Evolutionary conservation across 1,140 invertebrate species (phyloP).

Genomic region (Latrodectus geometricus): DNA sequence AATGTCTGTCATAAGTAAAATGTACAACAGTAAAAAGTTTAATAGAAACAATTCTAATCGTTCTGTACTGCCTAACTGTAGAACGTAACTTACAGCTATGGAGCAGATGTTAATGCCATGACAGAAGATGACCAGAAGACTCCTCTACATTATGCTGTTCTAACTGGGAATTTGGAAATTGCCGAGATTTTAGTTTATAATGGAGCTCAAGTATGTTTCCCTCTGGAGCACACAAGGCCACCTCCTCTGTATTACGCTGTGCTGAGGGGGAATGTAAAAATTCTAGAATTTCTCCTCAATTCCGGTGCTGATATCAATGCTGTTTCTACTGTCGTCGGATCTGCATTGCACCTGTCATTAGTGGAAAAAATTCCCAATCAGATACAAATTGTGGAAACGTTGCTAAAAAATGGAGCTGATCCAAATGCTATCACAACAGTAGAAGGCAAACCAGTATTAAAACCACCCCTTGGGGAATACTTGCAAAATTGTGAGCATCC

Average conservation of each 20-base stretch:
- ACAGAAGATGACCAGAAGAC: constrained; percentile 84
- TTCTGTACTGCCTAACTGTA: too few relatives aligned
- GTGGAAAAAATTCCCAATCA: constrained; percentile 75
- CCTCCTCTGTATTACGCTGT: constrained; percentile 87
- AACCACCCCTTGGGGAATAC: constrained; percentile 85
- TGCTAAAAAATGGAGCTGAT: constrained; percentile 81
- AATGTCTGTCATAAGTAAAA: too few relatives aligned
- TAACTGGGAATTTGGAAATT: constrained; percentile 81
- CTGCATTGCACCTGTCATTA: constrained; percentile 86
- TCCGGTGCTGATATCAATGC: constrained; percentile 84
- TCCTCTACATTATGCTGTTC: constrained; percentile 86
- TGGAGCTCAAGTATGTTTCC: constrained; percentile 79
- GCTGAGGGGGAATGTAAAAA: constrained; percentile 79
- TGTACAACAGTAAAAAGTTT: too few relatives aligned
- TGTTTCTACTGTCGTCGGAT: constrained; percentile 85
- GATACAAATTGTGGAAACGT: constrained; percentile 73
- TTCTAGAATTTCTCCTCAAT: constrained; percentile 73
- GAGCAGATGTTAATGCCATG: constrained; percentile 85
- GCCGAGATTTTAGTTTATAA: constrained; percentile 85
- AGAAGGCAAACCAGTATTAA: constrained; percentile 67
- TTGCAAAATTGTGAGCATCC: constrained; percentile 81
- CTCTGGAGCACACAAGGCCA: constrained; percentile 80
- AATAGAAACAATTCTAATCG: too few relatives aligned
- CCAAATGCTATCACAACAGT: constrained; percentile 80
- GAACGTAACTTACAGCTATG: constrained; percentile 72